Evolutionary conservation across 2,888 invertebrate genomes (phyloP), one percentile per base, ranked within the genome.

Genomic region (Tortrix viridana): DNA sequence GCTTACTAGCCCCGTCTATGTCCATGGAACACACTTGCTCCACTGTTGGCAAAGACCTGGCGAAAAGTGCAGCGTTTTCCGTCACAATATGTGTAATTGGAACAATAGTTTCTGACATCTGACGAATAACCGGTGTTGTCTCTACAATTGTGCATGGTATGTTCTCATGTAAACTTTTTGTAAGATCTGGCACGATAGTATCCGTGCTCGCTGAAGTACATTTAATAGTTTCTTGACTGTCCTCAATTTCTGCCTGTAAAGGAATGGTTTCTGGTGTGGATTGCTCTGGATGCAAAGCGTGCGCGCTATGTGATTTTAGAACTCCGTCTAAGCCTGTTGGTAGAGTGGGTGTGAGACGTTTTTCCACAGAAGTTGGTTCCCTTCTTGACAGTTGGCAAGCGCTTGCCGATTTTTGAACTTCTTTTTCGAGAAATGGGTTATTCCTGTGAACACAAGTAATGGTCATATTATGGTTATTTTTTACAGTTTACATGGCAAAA

Each of bases 401-500:
- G 72, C 95, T 95, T 7, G 94, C 94, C 22, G 95, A 95, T 81
- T 95, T 95, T 71, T 94, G 93, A 2, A 95, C 94, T 85, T 94
- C 93, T 71, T 90, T 87, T 69, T 90, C 91, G 43, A 92, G 85
- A 70, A 92, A 92, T 69, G 92, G 92, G 82, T 92, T 92, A 70
- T 92, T 92, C 84, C 92, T 92, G 73, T 23, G 7, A 23, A 37
- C 5, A n/a, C 18, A 23, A 18, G 32, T 3, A 12, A 12, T 32
- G 32, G 12, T 12, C 12, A 32, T 14, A 46, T 3, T 16, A 23
- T 3, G 6, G 16, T 47, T 6, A 6, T 22, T n/a, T 37, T 9
- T 4, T 7, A 37, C 14, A 47, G 12, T 12, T 46, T 14, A 20
- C 5, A 14, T 47, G 14, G 1, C 5, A 3, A 14, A 9, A 47